A percentile compares a stretch with the other conserved stretches of the same genome.
Conservation (phyloP, 2,113 vertebrate genomes). For the Atrichornis clamosus region DNA sequence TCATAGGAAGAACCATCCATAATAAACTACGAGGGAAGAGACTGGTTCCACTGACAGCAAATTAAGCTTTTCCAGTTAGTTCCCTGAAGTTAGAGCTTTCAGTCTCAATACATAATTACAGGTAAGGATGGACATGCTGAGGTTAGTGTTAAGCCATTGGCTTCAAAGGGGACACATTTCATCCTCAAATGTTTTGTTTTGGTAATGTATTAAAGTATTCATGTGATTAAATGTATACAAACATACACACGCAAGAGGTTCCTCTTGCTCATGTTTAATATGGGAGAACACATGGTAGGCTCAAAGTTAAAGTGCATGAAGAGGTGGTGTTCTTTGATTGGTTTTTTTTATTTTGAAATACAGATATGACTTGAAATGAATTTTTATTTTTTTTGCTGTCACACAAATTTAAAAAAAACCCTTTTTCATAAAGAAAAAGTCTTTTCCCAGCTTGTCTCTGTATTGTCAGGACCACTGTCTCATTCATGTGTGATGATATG, state of each 20-base stretch:
- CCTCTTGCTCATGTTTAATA: background rate
- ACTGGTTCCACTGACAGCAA: background rate
- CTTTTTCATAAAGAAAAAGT: background rate
- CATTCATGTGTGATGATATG: background rate
- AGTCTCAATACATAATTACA: background rate
- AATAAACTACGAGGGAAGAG: background rate
- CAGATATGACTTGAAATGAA: background rate
- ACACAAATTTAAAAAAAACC: background rate
- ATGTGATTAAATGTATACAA: background rate
- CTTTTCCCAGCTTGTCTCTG: background rate
- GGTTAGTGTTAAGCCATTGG: background rate
- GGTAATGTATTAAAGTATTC: background rate
- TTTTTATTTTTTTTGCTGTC: background rate
- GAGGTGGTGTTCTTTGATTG: background rate
- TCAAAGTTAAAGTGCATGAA: background rate
- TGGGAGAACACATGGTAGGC: background rate
- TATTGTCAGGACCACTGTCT: background rate
- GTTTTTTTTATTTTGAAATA: background rate
- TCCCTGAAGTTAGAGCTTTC: background rate
- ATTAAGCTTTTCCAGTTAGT: background rate
- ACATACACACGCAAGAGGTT: background rate
- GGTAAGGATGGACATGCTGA: background rate
- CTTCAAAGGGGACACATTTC: background rate
- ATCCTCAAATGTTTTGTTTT: background rate
- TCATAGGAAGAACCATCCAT: background rate